These are phyloP conservation scores for Turritopsis rubra DNA, from an alignment of 30 jellyfish, hydroid and myxozoan species.

Conservation along the genomic window DNA sequence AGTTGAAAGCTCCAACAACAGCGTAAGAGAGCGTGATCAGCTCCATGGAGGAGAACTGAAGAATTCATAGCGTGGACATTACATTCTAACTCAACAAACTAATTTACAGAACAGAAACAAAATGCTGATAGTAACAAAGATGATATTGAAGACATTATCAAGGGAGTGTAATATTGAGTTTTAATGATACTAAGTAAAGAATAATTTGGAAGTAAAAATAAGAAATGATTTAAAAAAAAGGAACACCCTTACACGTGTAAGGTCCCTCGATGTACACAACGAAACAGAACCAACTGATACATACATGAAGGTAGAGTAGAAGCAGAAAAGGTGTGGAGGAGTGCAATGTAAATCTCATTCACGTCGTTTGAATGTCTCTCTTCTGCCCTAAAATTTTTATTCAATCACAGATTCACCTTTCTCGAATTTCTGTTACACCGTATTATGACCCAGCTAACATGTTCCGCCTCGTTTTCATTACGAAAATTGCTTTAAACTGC, in stretches of 20 bases:
- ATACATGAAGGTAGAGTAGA: background rate
- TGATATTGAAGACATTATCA: background rate
- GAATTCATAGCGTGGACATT: background rate
- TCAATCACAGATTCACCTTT: too few species aligned
- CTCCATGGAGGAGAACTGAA: too few species aligned
- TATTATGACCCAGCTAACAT: too few species aligned
- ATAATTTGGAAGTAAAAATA: background rate
- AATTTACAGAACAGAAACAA: background rate
- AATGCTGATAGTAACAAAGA: background rate
- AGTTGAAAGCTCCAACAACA: background rate
- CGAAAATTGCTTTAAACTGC: too few species aligned
- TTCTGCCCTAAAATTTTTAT: too few species aligned
- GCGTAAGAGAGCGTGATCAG: too few species aligned
- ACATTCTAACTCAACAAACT: background rate
- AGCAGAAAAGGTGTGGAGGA: too few species aligned
- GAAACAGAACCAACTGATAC: background rate
- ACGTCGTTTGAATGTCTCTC: too few species aligned
- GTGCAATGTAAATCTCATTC: too few species aligned
- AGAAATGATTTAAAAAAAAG: background rate
- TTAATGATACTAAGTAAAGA: background rate
- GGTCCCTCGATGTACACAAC: background rate
- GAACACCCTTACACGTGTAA: background rate
- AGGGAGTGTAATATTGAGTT: background rate
- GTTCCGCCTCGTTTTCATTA: too few species aligned
- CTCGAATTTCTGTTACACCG: too few species aligned